Base-by-base conservation (phyloP, 1,140 invertebrate genomes). In the Bombus waltoni region DNA sequence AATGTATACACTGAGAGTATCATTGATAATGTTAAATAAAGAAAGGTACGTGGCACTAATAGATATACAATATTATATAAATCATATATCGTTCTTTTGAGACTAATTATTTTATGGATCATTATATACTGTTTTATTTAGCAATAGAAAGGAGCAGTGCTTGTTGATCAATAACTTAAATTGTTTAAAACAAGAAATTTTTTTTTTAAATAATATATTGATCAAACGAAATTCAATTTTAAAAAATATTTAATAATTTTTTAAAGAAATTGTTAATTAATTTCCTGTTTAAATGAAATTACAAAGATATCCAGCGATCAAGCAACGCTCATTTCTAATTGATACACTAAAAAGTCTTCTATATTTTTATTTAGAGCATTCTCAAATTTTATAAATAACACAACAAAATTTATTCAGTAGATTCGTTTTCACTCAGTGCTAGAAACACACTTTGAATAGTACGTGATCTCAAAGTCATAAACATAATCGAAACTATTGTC, bases 401-500 rank as follows among this genome's bases (percentile, higher is more conserved):
- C 47, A 65, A 66, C 2, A 18, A 76, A 85, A 85, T 73, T 68
- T 68, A 65, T 74, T 85, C 65, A 88, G 66, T 81, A 85, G 76
- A 88, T 85, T 85, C 32, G 62, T 85, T 77, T 59, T 81, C 62
- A 86, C 65, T 82, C 18, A 66, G 42, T 73, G 68, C 6, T 35
- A 79, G 47, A 44, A 78, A 87, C 53, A 87, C 44, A 42, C 35
- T 81, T 65, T 80, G 4, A 73, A 76, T 72, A 88, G 44, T 75
- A 88, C 35, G 8, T 35, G n/a, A 78, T 47, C 25, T 79, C 22
- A 22, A 59, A 53, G 6, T 83, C 28, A 57, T 22, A 76, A 88
- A 73, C 70, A 84, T 82, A 59, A n/a, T 80, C 65, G 18, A 89
- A 89, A 86, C 83, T 89, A 89, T 89, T 89, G 78, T 89, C 82